Percentiles rank a stretch among this genome's conserved stretches.
Evolutionary conservation across 2,113 vertebrate genomes (phyloP).

Genomic region (Morone saxatilis): DNA sequence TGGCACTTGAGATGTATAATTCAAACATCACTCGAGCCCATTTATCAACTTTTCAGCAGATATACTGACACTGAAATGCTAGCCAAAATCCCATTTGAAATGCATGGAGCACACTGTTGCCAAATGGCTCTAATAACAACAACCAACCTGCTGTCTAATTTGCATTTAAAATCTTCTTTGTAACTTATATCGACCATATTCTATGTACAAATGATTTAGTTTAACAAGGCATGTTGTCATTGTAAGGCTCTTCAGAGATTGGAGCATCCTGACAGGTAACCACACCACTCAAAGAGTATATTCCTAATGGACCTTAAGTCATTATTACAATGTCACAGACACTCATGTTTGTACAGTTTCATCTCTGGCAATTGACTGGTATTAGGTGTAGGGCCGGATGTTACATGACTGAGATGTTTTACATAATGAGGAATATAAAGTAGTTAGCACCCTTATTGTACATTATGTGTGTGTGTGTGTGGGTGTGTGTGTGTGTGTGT

Average conservation of each 20-base stretch:
- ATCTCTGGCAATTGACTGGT: constrained; percentile 27
- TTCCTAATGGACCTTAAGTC: constrained; percentile 29
- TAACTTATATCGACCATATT: constrained; percentile 22
- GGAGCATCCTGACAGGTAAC: constrained; percentile 17
- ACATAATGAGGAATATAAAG: constrained; percentile 45
- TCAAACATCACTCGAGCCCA: not conserved
- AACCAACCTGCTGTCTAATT: constrained; percentile 27
- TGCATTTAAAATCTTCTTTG: constrained; percentile 43
- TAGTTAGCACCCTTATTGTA: constrained; percentile 3
- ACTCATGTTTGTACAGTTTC: constrained; percentile 33
- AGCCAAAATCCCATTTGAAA: constrained; percentile 3
- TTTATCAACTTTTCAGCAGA: constrained; percentile 12
- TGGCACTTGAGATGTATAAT: not conserved
- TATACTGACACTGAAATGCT: not conserved
- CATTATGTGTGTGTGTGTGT: not conserved
- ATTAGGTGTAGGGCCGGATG: constrained; percentile 49
- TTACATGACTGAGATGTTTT: constrained; percentile 46
- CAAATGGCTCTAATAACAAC: constrained; percentile 34
- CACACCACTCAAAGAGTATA: not conserved
- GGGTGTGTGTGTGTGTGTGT: not conserved
- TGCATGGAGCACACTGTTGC: constrained; percentile 14
- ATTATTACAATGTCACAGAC: constrained; percentile 25
- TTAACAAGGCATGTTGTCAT: constrained; percentile 36
- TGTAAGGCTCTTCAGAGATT: constrained; percentile 32
- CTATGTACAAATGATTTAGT: constrained; percentile 38